Evolutionary conservation across 2,888 invertebrate genomes (phyloP), one percentile per base, ranked within the genome.

Genomic region (Eristalinus aeneus): DNA sequence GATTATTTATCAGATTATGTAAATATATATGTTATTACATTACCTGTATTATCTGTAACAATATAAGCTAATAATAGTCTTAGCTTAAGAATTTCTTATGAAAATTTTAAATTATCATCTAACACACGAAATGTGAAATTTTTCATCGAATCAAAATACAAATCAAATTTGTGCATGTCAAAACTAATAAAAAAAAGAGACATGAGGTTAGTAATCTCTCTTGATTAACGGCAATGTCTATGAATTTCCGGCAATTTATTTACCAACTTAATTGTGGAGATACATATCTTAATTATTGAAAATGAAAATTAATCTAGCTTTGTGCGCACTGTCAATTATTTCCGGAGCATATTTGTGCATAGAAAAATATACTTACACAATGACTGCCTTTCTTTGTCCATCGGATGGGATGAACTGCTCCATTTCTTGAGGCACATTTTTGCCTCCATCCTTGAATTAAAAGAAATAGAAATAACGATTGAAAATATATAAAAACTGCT

Each of bases 351-450:
- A 16, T 16, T 16, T 22, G 32, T 64, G 34, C 22, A 36, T 34
- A 72, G 32, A 22, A 23, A 56, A 56, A 23, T 6, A 22, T 83
- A 91, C 91, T 91, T 85, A 92, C 91, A 90, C 91, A 79, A 88
- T 89, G 60, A 88, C 88, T 53, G 90, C 88, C 88, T 90, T 90
- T 56, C 88, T 81, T 2, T 46, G 46, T 77, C 96, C 96, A 90
- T 96, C 94, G 67, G 90, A 90, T 60, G 96, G 95, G 88, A 97
- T 93, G 91, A 97, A 97, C n/a, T 96, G 96, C 89, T 97, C 96
- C 94, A 97, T 92, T 92, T 97, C 97, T 89, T 96, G 96, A 65
- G 95, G 94, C 69, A 93, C 76, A 72, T 74, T 71, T 92, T 91
- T 91, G 87, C 89, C 89, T 87, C 90, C 90, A 87, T 92, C 92